Percentiles rank a stretch among this genome's conserved stretches.
Conservation (phyloP, 2,113 vertebrate genomes). For the Scomber scombrus region DNA sequence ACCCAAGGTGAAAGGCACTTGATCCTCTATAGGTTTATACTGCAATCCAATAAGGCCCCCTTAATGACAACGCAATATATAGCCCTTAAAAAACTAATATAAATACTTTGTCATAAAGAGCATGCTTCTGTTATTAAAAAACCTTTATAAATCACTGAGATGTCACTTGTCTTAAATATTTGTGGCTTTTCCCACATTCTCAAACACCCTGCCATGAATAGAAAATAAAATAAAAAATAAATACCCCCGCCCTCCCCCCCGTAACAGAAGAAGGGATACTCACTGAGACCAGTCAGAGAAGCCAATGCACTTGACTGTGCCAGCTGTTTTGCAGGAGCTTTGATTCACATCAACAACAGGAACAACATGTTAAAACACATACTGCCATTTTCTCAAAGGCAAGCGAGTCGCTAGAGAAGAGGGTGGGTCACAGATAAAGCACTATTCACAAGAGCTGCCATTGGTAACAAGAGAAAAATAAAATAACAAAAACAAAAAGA, state of each 20-base stretch:
- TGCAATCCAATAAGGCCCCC: slow-evolving; percentile 6
- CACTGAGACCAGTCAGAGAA: slow-evolving; percentile 99
- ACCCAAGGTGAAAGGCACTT: slow-evolving; percentile 54
- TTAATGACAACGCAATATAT: slow-evolving; percentile 14
- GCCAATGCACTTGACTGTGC: slow-evolving; percentile 99
- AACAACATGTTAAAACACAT: slow-evolving; percentile 99
- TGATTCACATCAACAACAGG: slow-evolving; percentile 99
- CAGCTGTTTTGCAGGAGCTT: slow-evolving; percentile 99
- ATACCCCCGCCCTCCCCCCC: slow-evolving; percentile 82
- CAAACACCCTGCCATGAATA: slow-evolving; percentile 12
- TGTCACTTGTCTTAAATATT: slow-evolving; percentile 23
- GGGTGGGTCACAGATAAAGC: slow-evolving; percentile 91
- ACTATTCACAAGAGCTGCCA: slow-evolving; percentile 93
- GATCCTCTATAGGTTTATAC: slow-evolving; percentile 1
- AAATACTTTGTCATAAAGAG: slow-evolving; percentile 26
- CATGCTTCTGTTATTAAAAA: slow-evolving; percentile 75
- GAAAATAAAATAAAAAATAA: slow-evolving; percentile 1
- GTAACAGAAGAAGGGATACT: slow-evolving; percentile 89
- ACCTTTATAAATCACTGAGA: slow-evolving; percentile 22
- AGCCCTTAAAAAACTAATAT: background rate
- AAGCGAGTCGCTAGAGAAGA: slow-evolving; percentile 91
- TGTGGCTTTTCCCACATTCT: slow-evolving; percentile 31
- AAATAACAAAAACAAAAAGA: slow-evolving; percentile 82
- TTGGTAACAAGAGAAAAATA: slow-evolving; percentile 93
- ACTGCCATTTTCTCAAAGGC: slow-evolving; percentile 98